A percentile compares a stretch with the other conserved stretches of the same genome.
phyloP scores from a whole-genome alignment of 2,888 invertebrate species.

The Archips xylosteana region DNA sequence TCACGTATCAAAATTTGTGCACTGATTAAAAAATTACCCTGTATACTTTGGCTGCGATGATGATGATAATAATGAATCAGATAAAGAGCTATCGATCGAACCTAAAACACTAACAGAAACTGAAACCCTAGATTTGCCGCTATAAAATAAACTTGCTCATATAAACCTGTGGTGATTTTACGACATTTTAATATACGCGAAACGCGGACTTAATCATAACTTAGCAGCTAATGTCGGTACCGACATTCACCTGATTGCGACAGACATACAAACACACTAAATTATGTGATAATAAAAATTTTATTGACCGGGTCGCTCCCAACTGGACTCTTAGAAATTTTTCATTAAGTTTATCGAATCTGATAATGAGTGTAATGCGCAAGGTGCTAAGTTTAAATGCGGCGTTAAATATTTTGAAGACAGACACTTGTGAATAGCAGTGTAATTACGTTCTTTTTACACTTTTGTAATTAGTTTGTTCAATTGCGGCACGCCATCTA shows the following conservation, averaged over 20 bases:
- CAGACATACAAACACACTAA: slow-evolving; percentile 53
- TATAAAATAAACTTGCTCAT: not conserved
- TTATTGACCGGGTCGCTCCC: slow-evolving; percentile 20
- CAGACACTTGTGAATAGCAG: not conserved
- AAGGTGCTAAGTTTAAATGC: not conserved
- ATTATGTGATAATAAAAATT: slow-evolving; percentile 61
- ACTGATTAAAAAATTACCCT: too few relatives aligned
- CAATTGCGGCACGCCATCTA: not conserved
- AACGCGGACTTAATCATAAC: slow-evolving; percentile 76
- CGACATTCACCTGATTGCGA: slow-evolving; percentile 58
- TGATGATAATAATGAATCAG: too few relatives aligned
- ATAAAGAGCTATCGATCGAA: not conserved
- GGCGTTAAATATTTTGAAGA: not conserved
- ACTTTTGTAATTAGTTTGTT: not conserved
- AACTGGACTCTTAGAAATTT: slow-evolving; percentile 15
- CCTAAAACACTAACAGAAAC: not conserved
- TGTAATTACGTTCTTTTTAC: not conserved
- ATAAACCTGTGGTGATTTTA: slow-evolving; percentile 62
- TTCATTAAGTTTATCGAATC: slow-evolving; percentile 12
- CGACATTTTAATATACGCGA: slow-evolving; percentile 70
- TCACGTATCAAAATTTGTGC: too few relatives aligned
- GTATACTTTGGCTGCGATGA: too few relatives aligned
- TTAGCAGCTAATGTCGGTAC: slow-evolving; percentile 72
- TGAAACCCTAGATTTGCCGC: not conserved
- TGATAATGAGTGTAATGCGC: slow-evolving; percentile 1